These are phyloP conservation scores for Subacronicta megacephala DNA, from an alignment of 2,888 invertebrate genomes.

Conservation along the genomic window DNA sequence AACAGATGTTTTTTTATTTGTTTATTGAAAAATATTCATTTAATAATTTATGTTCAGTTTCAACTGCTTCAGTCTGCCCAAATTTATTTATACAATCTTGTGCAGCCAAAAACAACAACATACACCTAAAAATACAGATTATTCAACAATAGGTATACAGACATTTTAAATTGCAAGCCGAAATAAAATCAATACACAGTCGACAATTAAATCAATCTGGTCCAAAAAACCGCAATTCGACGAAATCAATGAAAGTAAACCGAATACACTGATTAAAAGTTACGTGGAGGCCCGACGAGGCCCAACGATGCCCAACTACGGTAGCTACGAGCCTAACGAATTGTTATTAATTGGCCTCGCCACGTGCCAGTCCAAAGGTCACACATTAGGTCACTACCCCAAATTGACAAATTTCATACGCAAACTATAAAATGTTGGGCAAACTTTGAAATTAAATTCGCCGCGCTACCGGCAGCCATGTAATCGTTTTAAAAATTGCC, in stretches of 20 bases:
- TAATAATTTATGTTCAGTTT: background rate
- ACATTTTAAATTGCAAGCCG: slow-evolving; percentile 32
- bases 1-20: slow-evolving; percentile 76
- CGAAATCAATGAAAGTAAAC: slow-evolving; percentile 54
- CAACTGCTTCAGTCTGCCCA: too few species aligned
- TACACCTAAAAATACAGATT: slow-evolving; percentile 6
- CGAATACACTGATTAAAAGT: slow-evolving; percentile 63
- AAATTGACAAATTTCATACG: slow-evolving; percentile 45
- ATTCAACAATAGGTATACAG: slow-evolving; percentile 4
- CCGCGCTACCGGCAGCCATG: slow-evolving; percentile 6
- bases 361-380: slow-evolving; percentile 46
- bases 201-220: slow-evolving; percentile 41
- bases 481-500: slow-evolving; percentile 54
- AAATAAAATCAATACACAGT: too few species aligned
- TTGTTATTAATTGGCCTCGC: slow-evolving; percentile 57
- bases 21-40: too few species aligned
- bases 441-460: slow-evolving; percentile 55
- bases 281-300: slow-evolving; percentile 37
- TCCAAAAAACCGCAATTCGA: slow-evolving; percentile 33
- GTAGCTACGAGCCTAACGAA: slow-evolving; percentile 50
- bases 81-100: slow-evolving; percentile 2
- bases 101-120: background rate
- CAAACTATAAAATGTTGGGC: slow-evolving; percentile 39
- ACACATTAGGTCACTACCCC: slow-evolving; percentile 31
- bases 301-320: slow-evolving; percentile 7